Conservation (phyloP, 2,888 invertebrate species). For the Atrina japonica region DNA sequence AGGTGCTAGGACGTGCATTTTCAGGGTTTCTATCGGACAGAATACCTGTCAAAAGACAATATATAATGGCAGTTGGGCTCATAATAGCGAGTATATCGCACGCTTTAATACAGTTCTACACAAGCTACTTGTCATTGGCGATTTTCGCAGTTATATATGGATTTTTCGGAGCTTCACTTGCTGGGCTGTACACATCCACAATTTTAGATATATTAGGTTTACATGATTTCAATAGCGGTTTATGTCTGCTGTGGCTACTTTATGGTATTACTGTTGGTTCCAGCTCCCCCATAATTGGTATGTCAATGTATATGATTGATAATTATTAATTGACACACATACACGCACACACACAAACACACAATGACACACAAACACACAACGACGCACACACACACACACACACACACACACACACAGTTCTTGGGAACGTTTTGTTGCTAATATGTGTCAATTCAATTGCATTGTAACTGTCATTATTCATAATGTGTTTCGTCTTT, state of each 20-base stretch:
- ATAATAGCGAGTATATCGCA: constrained; percentile 1
- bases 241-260: constrained; percentile 93
- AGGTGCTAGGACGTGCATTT: constrained; percentile 26
- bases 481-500: too few relatives aligned
- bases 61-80: constrained; percentile 18
- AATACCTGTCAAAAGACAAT: constrained; percentile 19
- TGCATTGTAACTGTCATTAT: too few relatives aligned
- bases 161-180: constrained; percentile 87
- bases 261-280: constrained; percentile 85
- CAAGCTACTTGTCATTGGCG: constrained; percentile 27
- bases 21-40: constrained; percentile 31
- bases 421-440: too few relatives aligned
- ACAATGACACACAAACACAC: too few relatives aligned
- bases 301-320: not conserved
- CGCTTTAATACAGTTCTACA: constrained; percentile 16
- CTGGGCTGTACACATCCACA: constrained; percentile 95
- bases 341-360: too few relatives aligned
- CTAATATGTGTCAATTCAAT: too few relatives aligned
- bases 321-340: too few relatives aligned
- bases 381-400: too few relatives aligned
- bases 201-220: constrained; percentile 94
- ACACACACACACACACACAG: too few relatives aligned
- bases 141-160: constrained; percentile 23
- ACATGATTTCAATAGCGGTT: constrained; percentile 94
- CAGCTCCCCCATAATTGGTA: constrained; percentile 39